Conservation (phyloP, 2,113 vertebrate species). For the Antechinus flavipes region DNA sequence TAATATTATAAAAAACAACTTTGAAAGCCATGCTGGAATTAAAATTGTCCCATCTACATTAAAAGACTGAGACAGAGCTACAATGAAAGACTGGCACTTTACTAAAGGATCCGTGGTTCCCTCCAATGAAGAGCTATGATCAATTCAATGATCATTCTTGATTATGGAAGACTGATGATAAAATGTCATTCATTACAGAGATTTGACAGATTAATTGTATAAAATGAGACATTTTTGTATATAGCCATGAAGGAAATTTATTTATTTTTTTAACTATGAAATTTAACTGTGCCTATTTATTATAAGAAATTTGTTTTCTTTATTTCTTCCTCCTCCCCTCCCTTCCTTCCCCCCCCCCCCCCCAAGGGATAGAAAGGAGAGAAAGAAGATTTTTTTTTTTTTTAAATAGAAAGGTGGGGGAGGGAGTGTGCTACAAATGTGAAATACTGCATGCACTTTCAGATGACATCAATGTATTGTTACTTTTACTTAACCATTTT, state of each 20-base stretch:
- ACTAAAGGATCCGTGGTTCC: too few species aligned
- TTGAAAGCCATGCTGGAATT: background rate
- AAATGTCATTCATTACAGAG: background rate
- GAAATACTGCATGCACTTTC: background rate
- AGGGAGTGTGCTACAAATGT: background rate
- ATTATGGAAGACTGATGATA: background rate
- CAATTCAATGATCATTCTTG: background rate
- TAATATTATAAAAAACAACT: background rate
- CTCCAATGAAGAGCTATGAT: background rate
- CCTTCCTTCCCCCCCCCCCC: too few species aligned
- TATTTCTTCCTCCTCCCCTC: too few species aligned
- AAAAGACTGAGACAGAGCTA: too few species aligned
- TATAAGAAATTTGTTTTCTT: background rate
- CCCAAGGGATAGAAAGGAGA: background rate
- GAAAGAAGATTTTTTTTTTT: background rate
- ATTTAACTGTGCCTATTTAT: background rate
- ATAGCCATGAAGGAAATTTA: background rate
- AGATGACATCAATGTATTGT: background rate
- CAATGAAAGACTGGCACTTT: too few species aligned
- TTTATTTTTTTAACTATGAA: background rate
- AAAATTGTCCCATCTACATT: too few species aligned
- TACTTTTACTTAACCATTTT: background rate
- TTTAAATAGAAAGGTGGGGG: background rate
- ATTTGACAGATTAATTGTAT: background rate
- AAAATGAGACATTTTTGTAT: background rate